Evolutionary conservation across 1,140 invertebrate genomes (phyloP).

Genomic region (Panonychus citri): DNA sequence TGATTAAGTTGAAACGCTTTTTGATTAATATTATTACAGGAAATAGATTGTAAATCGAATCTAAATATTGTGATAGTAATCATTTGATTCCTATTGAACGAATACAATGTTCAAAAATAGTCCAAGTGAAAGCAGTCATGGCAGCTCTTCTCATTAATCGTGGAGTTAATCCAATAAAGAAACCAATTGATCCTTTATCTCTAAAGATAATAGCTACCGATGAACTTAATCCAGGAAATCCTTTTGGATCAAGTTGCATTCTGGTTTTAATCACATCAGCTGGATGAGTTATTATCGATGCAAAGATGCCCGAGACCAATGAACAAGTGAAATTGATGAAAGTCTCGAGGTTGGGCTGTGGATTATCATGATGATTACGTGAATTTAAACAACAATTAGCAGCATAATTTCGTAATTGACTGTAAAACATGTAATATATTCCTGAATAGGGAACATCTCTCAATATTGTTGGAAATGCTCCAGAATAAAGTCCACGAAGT

Average conservation of each 20-base stretch:
- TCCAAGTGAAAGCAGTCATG: slow-evolving; percentile 80
- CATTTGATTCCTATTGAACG: slow-evolving; percentile 13
- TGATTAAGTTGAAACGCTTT: no score
- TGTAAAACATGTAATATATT: slow-evolving; percentile 79
- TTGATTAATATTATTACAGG: no score
- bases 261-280: slow-evolving; percentile 81
- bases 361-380: background rate
- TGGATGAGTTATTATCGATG: slow-evolving; percentile 64
- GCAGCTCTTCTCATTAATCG: slow-evolving; percentile 59
- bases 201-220: slow-evolving; percentile 39
- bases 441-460: slow-evolving; percentile 78
- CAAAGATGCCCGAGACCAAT: slow-evolving; percentile 49
- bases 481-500: slow-evolving; percentile 46
- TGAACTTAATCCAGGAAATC: slow-evolving; percentile 36
- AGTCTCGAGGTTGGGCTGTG: background rate
- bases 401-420: slow-evolving; percentile 43
- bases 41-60: no score
- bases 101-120: slow-evolving; percentile 55
- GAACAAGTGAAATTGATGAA: slow-evolving; percentile 40
- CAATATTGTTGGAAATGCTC: slow-evolving; percentile 54
- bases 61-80: no score
- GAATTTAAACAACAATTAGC: no score
- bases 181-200: slow-evolving; percentile 47
- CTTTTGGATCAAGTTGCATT: slow-evolving; percentile 63
- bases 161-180: slow-evolving; percentile 68